Conservation (phyloP, 2,888 invertebrate species). For the Caenorhabditis virilis region DNA sequence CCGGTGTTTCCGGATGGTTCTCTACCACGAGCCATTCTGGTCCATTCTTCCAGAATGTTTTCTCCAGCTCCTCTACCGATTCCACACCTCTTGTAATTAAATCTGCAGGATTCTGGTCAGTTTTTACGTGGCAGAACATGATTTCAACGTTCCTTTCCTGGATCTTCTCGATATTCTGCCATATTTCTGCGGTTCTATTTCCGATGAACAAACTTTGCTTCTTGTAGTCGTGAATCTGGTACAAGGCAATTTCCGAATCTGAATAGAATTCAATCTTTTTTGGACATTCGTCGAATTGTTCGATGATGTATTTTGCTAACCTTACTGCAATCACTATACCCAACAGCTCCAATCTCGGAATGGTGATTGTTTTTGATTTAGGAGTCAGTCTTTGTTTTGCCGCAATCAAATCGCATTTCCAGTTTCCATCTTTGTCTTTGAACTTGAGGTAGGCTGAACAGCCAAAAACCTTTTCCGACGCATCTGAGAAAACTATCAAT, state of each 20-base stretch:
- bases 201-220: constrained; percentile 5
- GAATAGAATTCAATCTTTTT: neutral
- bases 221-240: neutral
- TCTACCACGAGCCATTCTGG: constrained; percentile 2
- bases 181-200: constrained; percentile 2
- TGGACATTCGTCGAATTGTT: constrained; percentile 1
- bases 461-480: neutral
- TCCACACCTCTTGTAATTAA: constrained; percentile 8
- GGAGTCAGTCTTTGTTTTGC: constrained; percentile 4
- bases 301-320: neutral
- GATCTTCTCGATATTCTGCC: neutral
- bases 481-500: neutral
- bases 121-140: neutral
- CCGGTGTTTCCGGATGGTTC: too few species aligned
- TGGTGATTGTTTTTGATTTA: neutral
- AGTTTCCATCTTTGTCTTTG: neutral
- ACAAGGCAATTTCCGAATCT: constrained; percentile 8
- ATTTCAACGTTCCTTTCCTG: neutral
- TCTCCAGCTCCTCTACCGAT: neutral
- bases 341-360: constrained; percentile 9
- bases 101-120: constrained; percentile 15
- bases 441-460: neutral
- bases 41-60: constrained; percentile 9
- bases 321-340: constrained; percentile 4
- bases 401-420: neutral